Evolutionary conservation across 2,113 vertebrate genomes (phyloP).

Genomic region (Tupaia tana): DNA sequence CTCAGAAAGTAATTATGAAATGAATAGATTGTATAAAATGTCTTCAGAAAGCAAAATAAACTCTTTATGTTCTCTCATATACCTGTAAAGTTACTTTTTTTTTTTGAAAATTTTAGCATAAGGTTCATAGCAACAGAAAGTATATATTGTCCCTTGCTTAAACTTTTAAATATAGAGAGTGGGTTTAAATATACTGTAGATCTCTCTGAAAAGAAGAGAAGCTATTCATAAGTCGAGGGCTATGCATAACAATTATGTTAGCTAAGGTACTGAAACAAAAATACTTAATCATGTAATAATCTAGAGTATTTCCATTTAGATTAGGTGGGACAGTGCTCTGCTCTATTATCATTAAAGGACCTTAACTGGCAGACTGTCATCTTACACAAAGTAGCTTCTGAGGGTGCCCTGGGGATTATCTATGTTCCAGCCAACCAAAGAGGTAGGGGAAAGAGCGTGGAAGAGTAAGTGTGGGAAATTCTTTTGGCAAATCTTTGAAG

Average conservation of each 20-base stretch:
- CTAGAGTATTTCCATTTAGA: not conserved
- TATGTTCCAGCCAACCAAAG: not conserved
- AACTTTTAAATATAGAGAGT: not conserved
- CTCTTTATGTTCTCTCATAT: not conserved
- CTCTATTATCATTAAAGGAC: not conserved
- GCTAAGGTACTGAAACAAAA: conserved; percentile 3
- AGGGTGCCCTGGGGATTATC: not conserved
- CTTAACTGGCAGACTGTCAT: not conserved
- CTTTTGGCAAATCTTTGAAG: not conserved
- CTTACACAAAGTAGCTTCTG: not conserved
- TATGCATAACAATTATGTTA: not conserved
- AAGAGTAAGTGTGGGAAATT: not conserved
- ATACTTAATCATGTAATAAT: not conserved
- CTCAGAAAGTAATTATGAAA: conserved; percentile 35
- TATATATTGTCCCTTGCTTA: not conserved
- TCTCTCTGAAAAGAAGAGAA: not conserved
- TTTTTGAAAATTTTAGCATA: conserved; percentile 23
- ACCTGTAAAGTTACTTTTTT: conserved; percentile 7
- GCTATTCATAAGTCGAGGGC: not conserved
- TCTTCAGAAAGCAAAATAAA: no score
- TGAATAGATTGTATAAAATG: not conserved
- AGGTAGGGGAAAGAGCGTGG: not conserved
- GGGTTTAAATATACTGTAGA: not conserved
- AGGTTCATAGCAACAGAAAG: not conserved
- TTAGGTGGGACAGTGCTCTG: not conserved